Base-by-base conservation (phyloP, 2,797 vertebrate genomes). In the Remorina albescens region DNA sequence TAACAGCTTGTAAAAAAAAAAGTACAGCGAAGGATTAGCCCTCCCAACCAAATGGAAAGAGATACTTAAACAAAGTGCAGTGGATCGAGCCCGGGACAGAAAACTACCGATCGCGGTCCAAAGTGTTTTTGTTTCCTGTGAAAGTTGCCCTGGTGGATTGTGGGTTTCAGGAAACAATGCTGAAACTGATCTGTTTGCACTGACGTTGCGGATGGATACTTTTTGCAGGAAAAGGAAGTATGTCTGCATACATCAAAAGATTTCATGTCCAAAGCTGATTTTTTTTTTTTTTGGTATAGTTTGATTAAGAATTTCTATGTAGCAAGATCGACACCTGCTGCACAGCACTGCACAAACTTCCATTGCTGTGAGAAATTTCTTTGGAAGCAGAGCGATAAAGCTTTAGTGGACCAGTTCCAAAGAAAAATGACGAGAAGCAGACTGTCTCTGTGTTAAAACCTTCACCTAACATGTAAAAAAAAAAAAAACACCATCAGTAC, bases 1-100 rank as follows among this genome's bases (percentile, higher is more conserved):
- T 94, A 95, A 94, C 91, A 89, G 93, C 93, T 93, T 90, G 91
- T 94, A n/a, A n/a, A n/a, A n/a, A n/a, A 91, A 90, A 92, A 90
- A 91, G 88, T 84, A 89, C 63, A 55, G 88, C 78, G 1, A 82
- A 89, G 91, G 89, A 93, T 90, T 89, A 85, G 86, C 86, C 79
- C 57, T 57, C 70, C 70, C 82, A 42, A 89, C n/a, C 86, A 86
- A 91, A 91, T 88, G 83, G 67, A 88, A 85, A 86, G 87, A 91
- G 87, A 91, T 87, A 92, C 87, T 93, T 91, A 90, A 92, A 93
- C 85, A 93, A 92, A 94, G 90, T 91, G 85, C 85, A 87, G 84
- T 62, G 11, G 76, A 73, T 84, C 66, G n/a, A 65, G 76, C 34
- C 36, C 51, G 21, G n/a, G 65, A 71, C 53, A 65, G 50, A 84